Evolutionary conservation across 2,113 vertebrate genomes (phyloP), one percentile per base, ranked within the genome.

Genomic region (Natator depressus): DNA sequence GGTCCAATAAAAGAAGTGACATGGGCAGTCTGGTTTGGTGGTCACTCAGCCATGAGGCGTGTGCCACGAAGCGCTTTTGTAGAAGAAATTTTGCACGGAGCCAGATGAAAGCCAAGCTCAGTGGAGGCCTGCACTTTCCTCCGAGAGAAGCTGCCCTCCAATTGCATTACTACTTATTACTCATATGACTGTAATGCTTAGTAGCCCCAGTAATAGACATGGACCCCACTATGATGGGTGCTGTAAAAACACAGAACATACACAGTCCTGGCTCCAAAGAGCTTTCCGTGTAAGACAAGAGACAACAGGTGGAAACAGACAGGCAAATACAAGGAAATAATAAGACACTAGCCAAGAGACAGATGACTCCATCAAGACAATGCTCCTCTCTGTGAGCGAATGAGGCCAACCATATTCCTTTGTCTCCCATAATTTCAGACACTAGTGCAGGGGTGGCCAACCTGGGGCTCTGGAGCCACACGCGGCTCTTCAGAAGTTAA

Each of bases 321-420:
- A 69, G 17, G 65, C 65, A 69, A 29, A 20, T 10, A 69, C 35
- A 69, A 69, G 65, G 35, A 69, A 69, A 38, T 69, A 69, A 22
- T 20, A 38, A n/a, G n/a, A 22, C 8, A 38, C 22, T 17, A n/a
- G 14, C 6, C 19, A 22, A n/a, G 65, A 72, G 65, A 72, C 0
- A 5, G 24, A 0, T 7, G 35, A 22, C 24, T 25, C 1, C 80
- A 31, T 4, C 16, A 24, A 78, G 29, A 12, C 54, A 8, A 27
- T 25, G 10, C 27, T 11, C 47, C 42, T n/a, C 35, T 2, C 0
- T 1, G 19, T 82, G 11, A 55, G 42, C 3, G 4, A 10, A 5
- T 0, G 0, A 10, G 46, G 75, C 4, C 25, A 8, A 49, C 8
- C 35, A 51, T 59, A 31, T 38, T 62, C 42, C 25, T 2, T 5